phyloP scores from a whole-genome alignment of 37 sponge, comb jelly and placozoan genomes.

The Hormiphora californensis region DNA sequence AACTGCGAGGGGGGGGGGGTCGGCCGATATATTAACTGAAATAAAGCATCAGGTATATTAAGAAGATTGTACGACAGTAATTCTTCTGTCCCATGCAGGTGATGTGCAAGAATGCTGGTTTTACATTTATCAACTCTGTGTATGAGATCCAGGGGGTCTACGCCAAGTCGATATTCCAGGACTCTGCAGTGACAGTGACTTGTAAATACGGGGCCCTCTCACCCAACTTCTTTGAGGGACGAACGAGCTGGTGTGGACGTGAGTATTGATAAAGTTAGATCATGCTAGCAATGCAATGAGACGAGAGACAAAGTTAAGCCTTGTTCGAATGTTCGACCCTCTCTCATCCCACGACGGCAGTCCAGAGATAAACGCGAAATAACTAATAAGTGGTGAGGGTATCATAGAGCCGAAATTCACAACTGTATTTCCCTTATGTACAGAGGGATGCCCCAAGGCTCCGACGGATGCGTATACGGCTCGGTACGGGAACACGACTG shows the following conservation, averaged over 20 bases:
- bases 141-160: neutral
- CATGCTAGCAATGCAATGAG: no score
- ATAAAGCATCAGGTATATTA: no score
- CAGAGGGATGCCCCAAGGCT: neutral
- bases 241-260: constrained; percentile 8
- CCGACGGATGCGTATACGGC: constrained; percentile 5
- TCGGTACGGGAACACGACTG: neutral
- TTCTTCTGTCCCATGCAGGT: no score
- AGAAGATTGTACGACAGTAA: no score
- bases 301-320: no score
- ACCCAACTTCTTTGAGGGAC: neutral
- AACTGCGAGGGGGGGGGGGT: no score
- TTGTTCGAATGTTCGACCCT: no score
- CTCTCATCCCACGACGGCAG: no score
- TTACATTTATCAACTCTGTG: neutral
- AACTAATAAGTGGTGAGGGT: no score
- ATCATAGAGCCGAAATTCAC: neutral
- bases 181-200: neutral
- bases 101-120: constrained; percentile 4
- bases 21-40: no score
- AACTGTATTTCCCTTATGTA: neutral
- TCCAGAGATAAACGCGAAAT: no score
- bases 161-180: neutral
- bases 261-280: no score
- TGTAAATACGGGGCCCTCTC: neutral